A percentile compares a stretch with the other conserved stretches of the same genome.
Conservation (phyloP, 37 sponge, comb jelly and placozoan species). For the Beroe forskalii region DNA sequence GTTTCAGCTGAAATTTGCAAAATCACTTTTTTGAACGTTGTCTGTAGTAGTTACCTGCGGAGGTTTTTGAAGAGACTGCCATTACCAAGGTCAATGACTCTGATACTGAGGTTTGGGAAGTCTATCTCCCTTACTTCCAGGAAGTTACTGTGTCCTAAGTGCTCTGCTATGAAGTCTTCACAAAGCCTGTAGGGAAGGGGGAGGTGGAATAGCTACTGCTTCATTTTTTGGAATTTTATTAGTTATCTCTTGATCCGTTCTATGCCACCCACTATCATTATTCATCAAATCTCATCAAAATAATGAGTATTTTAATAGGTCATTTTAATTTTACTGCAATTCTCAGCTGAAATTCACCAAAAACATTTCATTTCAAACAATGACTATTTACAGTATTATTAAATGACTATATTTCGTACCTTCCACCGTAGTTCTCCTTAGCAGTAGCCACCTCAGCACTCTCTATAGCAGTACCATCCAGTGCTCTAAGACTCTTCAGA, state of each 20-base stretch:
- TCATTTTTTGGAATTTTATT: background rate
- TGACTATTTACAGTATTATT: too few species aligned
- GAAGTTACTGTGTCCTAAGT: conserved; percentile 67
- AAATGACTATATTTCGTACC: background rate
- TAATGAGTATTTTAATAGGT: too few species aligned
- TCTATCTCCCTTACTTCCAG: conserved; percentile 69
- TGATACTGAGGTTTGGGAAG: conserved; percentile 71
- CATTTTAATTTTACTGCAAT: too few species aligned
- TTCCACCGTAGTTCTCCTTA: conserved; percentile 52
- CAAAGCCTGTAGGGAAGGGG: conserved; percentile 69
- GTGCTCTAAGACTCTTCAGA: conserved; percentile 72
- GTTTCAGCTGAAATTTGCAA: too few species aligned
- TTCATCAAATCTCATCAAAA: too few species aligned
- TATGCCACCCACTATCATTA: too few species aligned
- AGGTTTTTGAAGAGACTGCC: conserved; percentile 69
- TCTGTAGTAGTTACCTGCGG: conserved; percentile 74
- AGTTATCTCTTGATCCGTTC: too few species aligned
- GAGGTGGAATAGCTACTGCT: background rate
- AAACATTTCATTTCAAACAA: too few species aligned
- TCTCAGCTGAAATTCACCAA: too few species aligned
- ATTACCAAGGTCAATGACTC: conserved; percentile 78
- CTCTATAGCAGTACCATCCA: conserved; percentile 80
- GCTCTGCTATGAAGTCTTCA: conserved; percentile 79
- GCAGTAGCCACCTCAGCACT: conserved; percentile 59
- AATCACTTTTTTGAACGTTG: too few species aligned